Conservation (phyloP, 2,113 vertebrate species). For the Chaetura pelagica region DNA sequence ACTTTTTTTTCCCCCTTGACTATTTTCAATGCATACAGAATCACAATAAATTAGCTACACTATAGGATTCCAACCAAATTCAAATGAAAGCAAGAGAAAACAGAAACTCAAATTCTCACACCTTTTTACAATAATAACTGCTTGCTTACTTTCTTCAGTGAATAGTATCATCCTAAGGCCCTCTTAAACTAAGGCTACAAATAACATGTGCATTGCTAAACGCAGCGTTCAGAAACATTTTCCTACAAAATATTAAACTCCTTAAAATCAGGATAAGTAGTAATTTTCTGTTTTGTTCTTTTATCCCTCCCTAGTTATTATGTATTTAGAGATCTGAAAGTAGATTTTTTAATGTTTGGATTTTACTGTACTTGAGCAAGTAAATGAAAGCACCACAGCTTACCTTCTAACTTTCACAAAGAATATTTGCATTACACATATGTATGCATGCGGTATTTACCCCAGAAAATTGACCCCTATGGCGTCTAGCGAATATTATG, state of each 20-base stretch:
- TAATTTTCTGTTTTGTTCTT: background rate
- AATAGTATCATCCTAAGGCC: background rate
- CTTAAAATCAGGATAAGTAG: background rate
- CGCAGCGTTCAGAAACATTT: background rate
- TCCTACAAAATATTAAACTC: background rate
- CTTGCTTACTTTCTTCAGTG: background rate
- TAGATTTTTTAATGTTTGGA: background rate
- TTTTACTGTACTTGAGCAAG: background rate
- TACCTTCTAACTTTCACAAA: background rate
- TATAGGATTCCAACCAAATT: background rate
- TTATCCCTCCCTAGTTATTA: background rate
- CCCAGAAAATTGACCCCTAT: background rate
- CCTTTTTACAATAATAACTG: background rate
- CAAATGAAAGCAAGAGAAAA: background rate
- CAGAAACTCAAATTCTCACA: background rate
- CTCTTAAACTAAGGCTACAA: background rate
- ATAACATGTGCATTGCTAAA: fast-evolving
- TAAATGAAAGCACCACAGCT: background rate
- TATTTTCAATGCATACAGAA: background rate
- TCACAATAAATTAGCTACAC: background rate
- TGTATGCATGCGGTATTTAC: background rate
- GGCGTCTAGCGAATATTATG: background rate
- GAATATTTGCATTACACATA: background rate
- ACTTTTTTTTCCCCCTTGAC: background rate
- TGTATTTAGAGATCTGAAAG: background rate